phyloP scores from a whole-genome alignment of 2,797 vertebrate species.

The Bradypodion pumilum region DNA sequence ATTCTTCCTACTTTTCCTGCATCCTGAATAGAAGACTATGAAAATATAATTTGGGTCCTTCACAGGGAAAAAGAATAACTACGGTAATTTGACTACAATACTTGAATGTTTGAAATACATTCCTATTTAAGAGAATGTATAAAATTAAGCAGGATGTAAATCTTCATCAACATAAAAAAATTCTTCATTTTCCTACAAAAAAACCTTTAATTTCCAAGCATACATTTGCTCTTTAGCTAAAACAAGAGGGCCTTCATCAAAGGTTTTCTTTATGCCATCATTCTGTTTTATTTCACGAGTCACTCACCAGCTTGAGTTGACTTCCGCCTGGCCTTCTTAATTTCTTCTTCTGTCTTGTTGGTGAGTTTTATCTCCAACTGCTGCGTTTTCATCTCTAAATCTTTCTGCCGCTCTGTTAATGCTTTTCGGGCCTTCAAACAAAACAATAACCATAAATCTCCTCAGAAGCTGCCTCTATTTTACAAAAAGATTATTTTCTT shows the following conservation, averaged over 20 bases:
- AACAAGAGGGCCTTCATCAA: neutral
- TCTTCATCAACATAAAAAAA: neutral
- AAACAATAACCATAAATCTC: constrained; percentile 7
- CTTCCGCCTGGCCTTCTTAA: constrained; percentile 96
- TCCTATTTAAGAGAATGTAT: neutral
- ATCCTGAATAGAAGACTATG: neutral
- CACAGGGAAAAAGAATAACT: neutral
- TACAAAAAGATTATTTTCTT: neutral
- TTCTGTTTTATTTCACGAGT: neutral
- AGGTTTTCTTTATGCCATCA: neutral
- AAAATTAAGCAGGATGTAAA: neutral
- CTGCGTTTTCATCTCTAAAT: constrained; percentile 95
- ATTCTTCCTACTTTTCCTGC: neutral
- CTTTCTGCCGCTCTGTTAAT: constrained; percentile 93
- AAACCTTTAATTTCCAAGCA: neutral
- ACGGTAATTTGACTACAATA: neutral
- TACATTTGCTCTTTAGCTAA: neutral
- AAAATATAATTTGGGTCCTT: neutral
- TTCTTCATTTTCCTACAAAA: neutral
- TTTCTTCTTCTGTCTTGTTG: constrained; percentile 96
- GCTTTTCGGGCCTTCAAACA: constrained; percentile 87
- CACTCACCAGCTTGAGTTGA: constrained; percentile 96
- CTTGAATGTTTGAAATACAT: neutral
- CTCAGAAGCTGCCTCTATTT: constrained; percentile 5
- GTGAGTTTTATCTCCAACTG: constrained; percentile 95